These are phyloP conservation scores for Vanessa atalanta DNA, from an alignment of 1,140 invertebrate species.

Conservation along the genomic window DNA sequence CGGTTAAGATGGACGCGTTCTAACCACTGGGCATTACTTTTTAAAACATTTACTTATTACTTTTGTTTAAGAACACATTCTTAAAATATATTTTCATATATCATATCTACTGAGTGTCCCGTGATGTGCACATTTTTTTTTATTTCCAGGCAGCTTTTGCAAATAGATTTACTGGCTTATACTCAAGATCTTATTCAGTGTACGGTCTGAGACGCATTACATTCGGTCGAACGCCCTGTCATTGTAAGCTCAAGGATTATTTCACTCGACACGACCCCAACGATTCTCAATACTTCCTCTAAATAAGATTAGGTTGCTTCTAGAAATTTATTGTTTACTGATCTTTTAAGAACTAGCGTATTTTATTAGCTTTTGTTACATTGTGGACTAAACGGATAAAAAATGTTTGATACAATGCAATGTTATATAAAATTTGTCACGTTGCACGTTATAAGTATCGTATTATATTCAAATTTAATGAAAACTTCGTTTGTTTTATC, in stretches of 20 bases:
- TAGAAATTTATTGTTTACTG: conserved; percentile 6
- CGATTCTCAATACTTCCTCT: conserved; percentile 15
- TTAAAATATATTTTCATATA: no score
- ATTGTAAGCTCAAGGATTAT: conserved; percentile 27
- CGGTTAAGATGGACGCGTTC: no score
- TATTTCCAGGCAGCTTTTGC: no score
- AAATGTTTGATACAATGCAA: neutral
- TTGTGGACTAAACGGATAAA: neutral
- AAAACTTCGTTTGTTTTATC: no score
- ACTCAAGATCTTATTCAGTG: neutral
- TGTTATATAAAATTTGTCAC: no score
- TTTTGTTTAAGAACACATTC: no score
- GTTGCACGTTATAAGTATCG: no score
- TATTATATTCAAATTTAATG: no score
- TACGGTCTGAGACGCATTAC: conserved; percentile 19
- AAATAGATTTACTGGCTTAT: neutral
- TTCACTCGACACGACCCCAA: conserved; percentile 14
- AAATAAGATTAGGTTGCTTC: conserved; percentile 21
- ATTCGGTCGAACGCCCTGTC: conserved; percentile 13
- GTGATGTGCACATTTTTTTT: no score
- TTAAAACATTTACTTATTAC: no score
- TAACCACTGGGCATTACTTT: no score
- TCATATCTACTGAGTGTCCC: no score
- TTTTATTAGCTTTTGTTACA: neutral
- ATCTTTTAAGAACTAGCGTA: neutral